Base-by-base conservation (phyloP, 2,113 vertebrate species). In the Poeciliopsis prolifica region DNA sequence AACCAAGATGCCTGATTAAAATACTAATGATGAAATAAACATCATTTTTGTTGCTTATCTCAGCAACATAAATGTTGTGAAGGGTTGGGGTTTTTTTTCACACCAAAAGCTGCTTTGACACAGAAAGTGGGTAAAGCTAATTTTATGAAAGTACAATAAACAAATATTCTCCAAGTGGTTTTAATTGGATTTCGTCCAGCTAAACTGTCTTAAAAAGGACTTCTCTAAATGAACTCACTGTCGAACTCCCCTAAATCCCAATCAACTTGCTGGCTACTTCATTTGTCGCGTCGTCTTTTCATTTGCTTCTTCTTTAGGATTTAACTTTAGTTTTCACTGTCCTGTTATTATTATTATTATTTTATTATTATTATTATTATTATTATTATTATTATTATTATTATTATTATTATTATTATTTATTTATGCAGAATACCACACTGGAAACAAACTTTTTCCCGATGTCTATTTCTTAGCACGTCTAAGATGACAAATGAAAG, bases 1-100 rank as follows among this genome's bases (percentile, higher is more conserved):
- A 85, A 89, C 79, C 84, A 66, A 69, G 68, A 82, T 66, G 81
- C 54, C 80, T 79, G 76, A 86, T 90, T 86, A 87, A 81, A 64
- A 87, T 82, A 70, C 63, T 83, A 82, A 92, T 87, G 81, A 84
- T 68, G 62, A 77, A 82, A 84, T 75, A 80, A 69, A 13, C n/a
- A 65, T 65, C 30, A 31, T 31, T 31, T 4, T 4, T 31, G 30
- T 31, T 31, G 0, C 4, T 31, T 31, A 31, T 31, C 3, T 31
- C 30, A 4, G 4, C 30, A 31, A 31, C 30, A 31, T 31, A 31
- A 31, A 31, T 31, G 30, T 31, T 31, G 28, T 61, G 74, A 48
- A 40, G 10, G n/a, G 24, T 67, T 48, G 42, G 1, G 22, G 8
- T 51, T 51, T 51, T 24, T 70, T 71, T 30, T 75, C 74, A 78